Evolutionary conservation across 2,888 invertebrate genomes (phyloP).

Genomic region (Hypena proboscidalis): DNA sequence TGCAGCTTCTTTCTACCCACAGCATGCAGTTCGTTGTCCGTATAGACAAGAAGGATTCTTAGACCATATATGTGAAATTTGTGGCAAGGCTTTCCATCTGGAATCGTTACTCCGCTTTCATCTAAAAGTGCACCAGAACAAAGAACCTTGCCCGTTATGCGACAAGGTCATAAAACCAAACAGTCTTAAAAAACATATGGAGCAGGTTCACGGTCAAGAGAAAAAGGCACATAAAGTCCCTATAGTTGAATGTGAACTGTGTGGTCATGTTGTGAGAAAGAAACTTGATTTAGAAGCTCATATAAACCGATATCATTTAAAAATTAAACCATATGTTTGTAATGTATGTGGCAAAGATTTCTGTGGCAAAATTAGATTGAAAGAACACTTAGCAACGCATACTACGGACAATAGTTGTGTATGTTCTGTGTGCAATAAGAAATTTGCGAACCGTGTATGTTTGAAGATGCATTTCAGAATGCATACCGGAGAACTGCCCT

Average conservation of each 20-base stretch:
- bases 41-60: slow-evolving; percentile 32
- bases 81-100: slow-evolving; percentile 47
- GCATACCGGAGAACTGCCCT: slow-evolving; percentile 57
- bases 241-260: slow-evolving; percentile 35
- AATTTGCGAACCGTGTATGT: slow-evolving; percentile 55
- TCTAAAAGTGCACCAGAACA: slow-evolving; percentile 42
- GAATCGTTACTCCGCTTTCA: slow-evolving; percentile 47
- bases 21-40: slow-evolving; percentile 50
- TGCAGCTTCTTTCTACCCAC: slow-evolving; percentile 47
- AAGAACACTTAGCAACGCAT: slow-evolving; percentile 49
- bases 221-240: slow-evolving; percentile 7
- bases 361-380: slow-evolving; percentile 48
- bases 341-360: slow-evolving; percentile 51
- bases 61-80: slow-evolving; percentile 50
- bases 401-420: slow-evolving; percentile 40
- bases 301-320: too few relatives aligned
- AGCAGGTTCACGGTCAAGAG: slow-evolving; percentile 35
- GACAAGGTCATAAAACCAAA: slow-evolving; percentile 40
- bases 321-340: slow-evolving; percentile 51
- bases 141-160: slow-evolving; percentile 46
- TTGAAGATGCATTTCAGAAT: slow-evolving; percentile 56
- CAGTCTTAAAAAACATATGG: slow-evolving; percentile 50
- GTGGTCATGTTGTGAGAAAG: slow-evolving; percentile 45
- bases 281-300: slow-evolving; percentile 50
- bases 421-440: slow-evolving; percentile 50